Evolutionary conservation across 2,888 invertebrate genomes (phyloP).

Genomic region (Eledone cirrhosa): DNA sequence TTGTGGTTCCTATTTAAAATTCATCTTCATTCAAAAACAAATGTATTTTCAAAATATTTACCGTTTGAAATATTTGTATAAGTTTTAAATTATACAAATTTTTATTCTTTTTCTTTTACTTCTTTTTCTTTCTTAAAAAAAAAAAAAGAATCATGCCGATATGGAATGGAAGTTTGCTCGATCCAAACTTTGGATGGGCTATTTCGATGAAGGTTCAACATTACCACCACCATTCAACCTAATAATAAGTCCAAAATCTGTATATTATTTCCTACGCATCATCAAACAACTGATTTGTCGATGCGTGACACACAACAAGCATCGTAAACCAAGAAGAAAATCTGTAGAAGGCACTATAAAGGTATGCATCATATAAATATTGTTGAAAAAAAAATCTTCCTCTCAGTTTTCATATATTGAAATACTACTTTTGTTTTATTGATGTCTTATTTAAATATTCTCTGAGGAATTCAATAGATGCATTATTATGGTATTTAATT

Average conservation of each 20-base stretch:
- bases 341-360: slow-evolving; percentile 49
- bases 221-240: slow-evolving; percentile 72
- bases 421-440: no score
- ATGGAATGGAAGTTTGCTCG: slow-evolving; percentile 72
- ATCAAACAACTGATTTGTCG: slow-evolving; percentile 42
- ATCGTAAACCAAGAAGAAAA: slow-evolving; percentile 37
- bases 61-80: no score
- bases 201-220: slow-evolving; percentile 72
- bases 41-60: no score
- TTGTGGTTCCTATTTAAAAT: no score
- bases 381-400: no score
- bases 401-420: no score
- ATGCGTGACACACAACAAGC: slow-evolving; percentile 31
- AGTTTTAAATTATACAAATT: neutral
- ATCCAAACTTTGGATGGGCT: slow-evolving; percentile 72
- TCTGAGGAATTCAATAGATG: no score
- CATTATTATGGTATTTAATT: no score
- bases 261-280: slow-evolving; percentile 52
- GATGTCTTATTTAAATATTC: no score
- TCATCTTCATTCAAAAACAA: no score
- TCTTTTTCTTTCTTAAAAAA: neutral
- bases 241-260: slow-evolving; percentile 70
- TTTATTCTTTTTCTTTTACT: neutral
- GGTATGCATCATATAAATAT: slow-evolving; percentile 39
- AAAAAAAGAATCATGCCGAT: slow-evolving; percentile 70